A percentile compares a stretch with the other conserved stretches of the same genome.
Evolutionary conservation across 2,888 invertebrate genomes (phyloP).

Genomic region (Pandemis heparana): DNA sequence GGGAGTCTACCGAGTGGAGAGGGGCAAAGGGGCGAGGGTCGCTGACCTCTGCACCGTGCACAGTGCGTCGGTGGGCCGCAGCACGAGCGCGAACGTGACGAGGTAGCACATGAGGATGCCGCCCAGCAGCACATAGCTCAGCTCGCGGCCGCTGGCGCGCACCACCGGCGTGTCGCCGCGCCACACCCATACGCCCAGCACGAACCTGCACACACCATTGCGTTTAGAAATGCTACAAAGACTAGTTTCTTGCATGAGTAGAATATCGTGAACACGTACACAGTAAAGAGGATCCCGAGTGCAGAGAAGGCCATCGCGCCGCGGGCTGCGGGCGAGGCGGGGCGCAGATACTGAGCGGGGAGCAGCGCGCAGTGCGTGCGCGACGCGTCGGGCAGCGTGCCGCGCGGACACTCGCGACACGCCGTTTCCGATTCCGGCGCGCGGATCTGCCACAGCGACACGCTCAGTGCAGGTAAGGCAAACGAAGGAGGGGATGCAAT

Average conservation of each 20-base stretch:
- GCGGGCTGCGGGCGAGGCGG: slow-evolving; percentile 94
- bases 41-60: slow-evolving; percentile 95
- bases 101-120: slow-evolving; percentile 96
- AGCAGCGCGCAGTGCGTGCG: slow-evolving; percentile 91
- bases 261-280: slow-evolving; percentile 66
- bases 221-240: background rate
- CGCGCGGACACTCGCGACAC: slow-evolving; percentile 92
- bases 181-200: slow-evolving; percentile 91
- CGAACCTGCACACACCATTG: slow-evolving; percentile 73
- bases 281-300: slow-evolving; percentile 92
- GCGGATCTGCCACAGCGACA: slow-evolving; percentile 86
- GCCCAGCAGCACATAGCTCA: slow-evolving; percentile 95
- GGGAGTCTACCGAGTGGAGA: background rate
- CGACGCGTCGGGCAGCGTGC: slow-evolving; percentile 91
- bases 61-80: slow-evolving; percentile 93
- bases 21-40: background rate
- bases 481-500: no score
- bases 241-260: background rate
- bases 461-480: no score
- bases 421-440: slow-evolving; percentile 92
- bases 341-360: slow-evolving; percentile 92
- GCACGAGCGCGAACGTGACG: slow-evolving; percentile 95
- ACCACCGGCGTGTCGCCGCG: slow-evolving; percentile 98
- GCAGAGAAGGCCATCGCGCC: slow-evolving; percentile 96
- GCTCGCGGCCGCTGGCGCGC: slow-evolving; percentile 95